A percentile compares a stretch with the other conserved stretches of the same genome.
phyloP scores from a whole-genome alignment of 2,888 invertebrate genomes.

The Ephialtes manifestator region DNA sequence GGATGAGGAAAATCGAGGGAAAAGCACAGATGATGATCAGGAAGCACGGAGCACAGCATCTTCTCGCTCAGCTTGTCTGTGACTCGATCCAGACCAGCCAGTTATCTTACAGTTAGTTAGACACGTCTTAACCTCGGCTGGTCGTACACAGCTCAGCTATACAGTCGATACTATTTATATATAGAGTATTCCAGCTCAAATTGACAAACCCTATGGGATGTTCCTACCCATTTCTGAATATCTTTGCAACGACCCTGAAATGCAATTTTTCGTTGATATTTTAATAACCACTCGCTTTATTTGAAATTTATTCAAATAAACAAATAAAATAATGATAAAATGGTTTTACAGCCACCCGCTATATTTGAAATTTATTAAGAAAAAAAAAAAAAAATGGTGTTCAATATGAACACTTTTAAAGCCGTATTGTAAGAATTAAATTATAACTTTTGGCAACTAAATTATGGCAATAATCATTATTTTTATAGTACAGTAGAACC shows the following conservation, averaged over 20 bases:
- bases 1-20: conserved; percentile 38
- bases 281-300: background rate
- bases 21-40: conserved; percentile 47
- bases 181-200: conserved; percentile 9
- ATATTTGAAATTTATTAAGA: too few species aligned
- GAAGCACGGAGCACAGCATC: conserved; percentile 32
- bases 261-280: too few species aligned
- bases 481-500: too few species aligned
- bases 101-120: conserved; percentile 80
- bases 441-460: too few species aligned
- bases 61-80: conserved; percentile 33
- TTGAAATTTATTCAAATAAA: background rate
- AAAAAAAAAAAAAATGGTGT: too few species aligned
- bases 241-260: background rate
- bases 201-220: too few species aligned
- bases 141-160: conserved; percentile 56
- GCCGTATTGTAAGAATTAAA: too few species aligned
- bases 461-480: too few species aligned
- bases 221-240: too few species aligned
- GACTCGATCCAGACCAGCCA: conserved; percentile 75
- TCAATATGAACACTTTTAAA: too few species aligned
- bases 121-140: conserved; percentile 76
- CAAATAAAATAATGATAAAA: too few species aligned
- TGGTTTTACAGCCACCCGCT: too few species aligned
- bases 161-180: conserved; percentile 18